Base-by-base conservation (phyloP, 2,113 vertebrate genomes). In the Hemiscyllium ocellatum region DNA sequence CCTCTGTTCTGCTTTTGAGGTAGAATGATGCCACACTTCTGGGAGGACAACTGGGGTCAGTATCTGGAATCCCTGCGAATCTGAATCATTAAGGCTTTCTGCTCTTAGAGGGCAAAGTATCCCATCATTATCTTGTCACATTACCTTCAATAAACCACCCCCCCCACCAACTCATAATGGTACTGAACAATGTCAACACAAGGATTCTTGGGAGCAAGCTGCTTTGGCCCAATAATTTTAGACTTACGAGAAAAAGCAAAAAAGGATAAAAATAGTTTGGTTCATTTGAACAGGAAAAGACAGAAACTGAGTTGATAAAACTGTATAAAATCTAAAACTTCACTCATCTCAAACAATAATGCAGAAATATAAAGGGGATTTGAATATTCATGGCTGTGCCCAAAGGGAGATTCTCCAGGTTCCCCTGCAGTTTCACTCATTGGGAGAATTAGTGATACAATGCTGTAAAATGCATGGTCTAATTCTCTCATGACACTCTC, bases 21-120 rank as follows among this genome's bases (percentile, higher is more conserved):
- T 95, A 26, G 96, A 89, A 7, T n/a, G 96, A 86, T 95, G 95
- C 80, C 20, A 85, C 96, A 85, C 97, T 97, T 96, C 96, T 96
- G 96, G 97, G 97, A 97, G 97, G 96, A 96, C 76, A 97, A 96
- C 95, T 0, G 96, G 94, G 96, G 96, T 96, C 97, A 97, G 96
- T 97, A 97, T 70, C n/a, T 96, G 97, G 96, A 97, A 96, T 96
- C 97, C 97, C 97, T 97, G 97, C 97, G 97, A 96, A 96, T 97
- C 97, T 97, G 95, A 96, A 96, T 96, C 95, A 7, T 93, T 93
- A 93, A 93, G 66, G 7, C 61, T 42, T 66, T 19, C 89, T 37
- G 61, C 61, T 93, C 61, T 66, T 93, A 93, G 89, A 66, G 19
- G 7, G 61, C 61, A 93, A 66, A 37, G 20, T 17, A 66, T 61